phyloP scores from a whole-genome alignment of 2,888 invertebrate species.

The Gisinianus flammeolus region DNA sequence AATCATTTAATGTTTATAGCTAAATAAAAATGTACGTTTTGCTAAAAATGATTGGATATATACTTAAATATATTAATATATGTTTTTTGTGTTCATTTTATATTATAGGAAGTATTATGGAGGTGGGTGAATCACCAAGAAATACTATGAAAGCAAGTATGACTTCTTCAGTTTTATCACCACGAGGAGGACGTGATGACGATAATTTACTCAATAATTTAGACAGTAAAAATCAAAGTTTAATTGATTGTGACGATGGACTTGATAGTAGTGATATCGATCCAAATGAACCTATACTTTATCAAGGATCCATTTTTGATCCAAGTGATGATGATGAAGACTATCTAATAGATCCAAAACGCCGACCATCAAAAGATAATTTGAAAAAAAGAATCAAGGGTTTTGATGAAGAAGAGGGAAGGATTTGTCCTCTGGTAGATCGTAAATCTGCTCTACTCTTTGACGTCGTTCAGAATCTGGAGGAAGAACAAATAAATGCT shows the following conservation, averaged over 20 bases:
- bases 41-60: too few species aligned
- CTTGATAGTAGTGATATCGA: slow-evolving; percentile 22
- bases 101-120: too few species aligned
- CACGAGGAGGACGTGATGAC: too few species aligned
- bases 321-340: slow-evolving; percentile 21
- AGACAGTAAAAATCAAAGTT: too few species aligned
- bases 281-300: slow-evolving; percentile 20
- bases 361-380: slow-evolving; percentile 23
- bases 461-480: slow-evolving; percentile 38
- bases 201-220: too few species aligned
- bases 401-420: slow-evolving; percentile 37
- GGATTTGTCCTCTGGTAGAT: slow-evolving; percentile 40
- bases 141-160: too few species aligned
- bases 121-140: too few species aligned
- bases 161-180: too few species aligned
- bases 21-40: too few species aligned
- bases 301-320: slow-evolving; percentile 36
- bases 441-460: slow-evolving; percentile 35
- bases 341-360: slow-evolving; percentile 17
- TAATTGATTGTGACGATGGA: neutral
- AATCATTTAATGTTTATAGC: too few species aligned
- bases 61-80: too few species aligned
- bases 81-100: too few species aligned
- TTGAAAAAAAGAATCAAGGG: slow-evolving; percentile 27
- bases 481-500: slow-evolving; percentile 31